Percentiles rank a stretch among this genome's conserved stretches.
These are phyloP conservation scores for Hippoglossus hippoglossus DNA, from an alignment of 2,797 vertebrate genomes.

Conservation along the genomic window DNA sequence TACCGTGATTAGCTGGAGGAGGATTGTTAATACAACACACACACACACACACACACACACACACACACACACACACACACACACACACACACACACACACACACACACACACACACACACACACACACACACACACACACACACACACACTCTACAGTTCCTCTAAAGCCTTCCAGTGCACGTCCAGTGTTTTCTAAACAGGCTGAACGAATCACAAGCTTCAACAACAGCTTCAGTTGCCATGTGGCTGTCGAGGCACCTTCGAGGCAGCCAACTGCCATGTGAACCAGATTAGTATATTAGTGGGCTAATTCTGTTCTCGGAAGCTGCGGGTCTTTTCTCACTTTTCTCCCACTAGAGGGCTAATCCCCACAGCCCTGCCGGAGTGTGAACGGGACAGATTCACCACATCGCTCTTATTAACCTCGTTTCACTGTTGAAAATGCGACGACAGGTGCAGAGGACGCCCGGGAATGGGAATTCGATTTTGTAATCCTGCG, in stretches of 20 bases:
- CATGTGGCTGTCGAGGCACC: conserved; percentile 27
- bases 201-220: conserved; percentile 18
- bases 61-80: not conserved
- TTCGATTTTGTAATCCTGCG: not conserved
- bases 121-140: not conserved
- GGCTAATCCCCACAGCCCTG: conserved; percentile 53
- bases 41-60: not conserved
- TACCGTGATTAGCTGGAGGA: not conserved
- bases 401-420: conserved; percentile 19
- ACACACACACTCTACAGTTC: conserved; percentile 7
- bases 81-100: not conserved
- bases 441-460: conserved; percentile 4
- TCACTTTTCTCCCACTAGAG: conserved; percentile 30
- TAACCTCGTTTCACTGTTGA: conserved; percentile 20
- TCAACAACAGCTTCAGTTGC: conserved; percentile 36
- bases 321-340: conserved; percentile 19
- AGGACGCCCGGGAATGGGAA: not conserved
- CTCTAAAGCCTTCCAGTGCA: conserved; percentile 25
- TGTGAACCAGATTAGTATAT: conserved; percentile 76
- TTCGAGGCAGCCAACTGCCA: conserved; percentile 48
- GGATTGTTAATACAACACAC: not conserved
- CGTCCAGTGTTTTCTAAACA: conserved; percentile 33
- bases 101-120: not conserved
- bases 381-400: conserved; percentile 26
- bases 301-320: conserved; percentile 72